phyloP scores from a whole-genome alignment of 1,140 invertebrate species.

The Hirudo medicinalis region DNA sequence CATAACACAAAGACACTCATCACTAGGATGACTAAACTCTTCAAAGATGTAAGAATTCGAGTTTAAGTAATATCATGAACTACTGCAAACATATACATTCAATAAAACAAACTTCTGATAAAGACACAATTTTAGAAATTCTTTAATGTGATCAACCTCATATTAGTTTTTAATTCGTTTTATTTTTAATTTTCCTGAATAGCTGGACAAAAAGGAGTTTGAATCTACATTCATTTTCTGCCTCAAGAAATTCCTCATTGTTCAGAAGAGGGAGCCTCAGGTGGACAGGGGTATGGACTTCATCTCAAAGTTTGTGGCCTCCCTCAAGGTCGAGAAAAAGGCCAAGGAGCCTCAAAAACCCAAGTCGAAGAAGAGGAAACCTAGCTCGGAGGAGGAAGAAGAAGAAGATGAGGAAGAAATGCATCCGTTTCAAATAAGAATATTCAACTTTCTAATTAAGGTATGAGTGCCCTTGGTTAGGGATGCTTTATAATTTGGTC shows the following conservation, averaged over 20 bases:
- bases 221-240: constrained; percentile 32
- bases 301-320: constrained; percentile 50
- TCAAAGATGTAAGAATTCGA: too few species aligned
- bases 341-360: too few species aligned
- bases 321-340: constrained; percentile 15
- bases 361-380: too few species aligned
- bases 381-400: constrained; percentile 10
- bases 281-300: constrained; percentile 53
- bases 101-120: too few species aligned
- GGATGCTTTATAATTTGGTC: too few species aligned
- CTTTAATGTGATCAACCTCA: too few species aligned
- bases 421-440: constrained; percentile 30
- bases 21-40: too few species aligned
- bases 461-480: constrained; percentile 20
- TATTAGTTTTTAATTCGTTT: too few species aligned
- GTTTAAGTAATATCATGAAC: too few species aligned
- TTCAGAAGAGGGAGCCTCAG: constrained; percentile 45
- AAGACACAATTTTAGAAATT: too few species aligned
- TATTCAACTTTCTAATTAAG: constrained; percentile 36
- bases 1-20: too few species aligned
- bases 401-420: constrained; percentile 27
- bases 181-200: background rate
- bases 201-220: constrained; percentile 32
- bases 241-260: constrained; percentile 34
- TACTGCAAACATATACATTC: too few species aligned